These are phyloP conservation scores for Euplagia quadripunctaria DNA, from an alignment of 2,888 invertebrate species.

Conservation along the genomic window DNA sequence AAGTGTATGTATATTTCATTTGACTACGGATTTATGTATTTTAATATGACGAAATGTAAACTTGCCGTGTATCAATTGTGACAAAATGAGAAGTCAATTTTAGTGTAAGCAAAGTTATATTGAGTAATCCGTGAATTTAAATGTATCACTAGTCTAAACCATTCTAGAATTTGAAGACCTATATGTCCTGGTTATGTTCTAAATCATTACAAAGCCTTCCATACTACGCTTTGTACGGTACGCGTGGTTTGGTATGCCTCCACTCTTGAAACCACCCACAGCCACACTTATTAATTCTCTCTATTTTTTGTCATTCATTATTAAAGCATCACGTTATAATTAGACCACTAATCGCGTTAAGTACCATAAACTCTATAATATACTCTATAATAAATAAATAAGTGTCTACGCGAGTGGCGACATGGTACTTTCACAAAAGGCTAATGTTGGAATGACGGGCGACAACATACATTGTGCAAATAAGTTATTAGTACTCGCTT, in stretches of 20 bases:
- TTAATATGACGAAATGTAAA: constrained; percentile 42
- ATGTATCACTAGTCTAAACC: constrained; percentile 57
- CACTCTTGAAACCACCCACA: no score
- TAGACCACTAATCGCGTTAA: not conserved
- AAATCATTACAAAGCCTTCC: not conserved
- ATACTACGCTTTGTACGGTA: not conserved
- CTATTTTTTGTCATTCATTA: not conserved
- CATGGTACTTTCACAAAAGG: no score
- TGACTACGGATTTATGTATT: constrained; percentile 38
- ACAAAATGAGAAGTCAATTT: constrained; percentile 52
- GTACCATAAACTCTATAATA: no score
- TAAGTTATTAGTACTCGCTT: not conserved
- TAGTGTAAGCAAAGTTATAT: constrained; percentile 52
- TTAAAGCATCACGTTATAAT: not conserved
- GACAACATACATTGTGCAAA: no score
- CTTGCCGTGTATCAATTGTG: constrained; percentile 53
- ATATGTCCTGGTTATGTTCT: not conserved
- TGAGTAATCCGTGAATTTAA: constrained; percentile 40
- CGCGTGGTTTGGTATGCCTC: no score
- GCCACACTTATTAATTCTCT: not conserved
- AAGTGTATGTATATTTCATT: constrained; percentile 41
- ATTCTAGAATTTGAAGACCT: constrained; percentile 41
- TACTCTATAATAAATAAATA: no score
- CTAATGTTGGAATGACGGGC: no score
- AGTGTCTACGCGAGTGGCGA: no score